Base-by-base conservation (phyloP, 2,888 invertebrate species). In the Doris montereyensis region DNA sequence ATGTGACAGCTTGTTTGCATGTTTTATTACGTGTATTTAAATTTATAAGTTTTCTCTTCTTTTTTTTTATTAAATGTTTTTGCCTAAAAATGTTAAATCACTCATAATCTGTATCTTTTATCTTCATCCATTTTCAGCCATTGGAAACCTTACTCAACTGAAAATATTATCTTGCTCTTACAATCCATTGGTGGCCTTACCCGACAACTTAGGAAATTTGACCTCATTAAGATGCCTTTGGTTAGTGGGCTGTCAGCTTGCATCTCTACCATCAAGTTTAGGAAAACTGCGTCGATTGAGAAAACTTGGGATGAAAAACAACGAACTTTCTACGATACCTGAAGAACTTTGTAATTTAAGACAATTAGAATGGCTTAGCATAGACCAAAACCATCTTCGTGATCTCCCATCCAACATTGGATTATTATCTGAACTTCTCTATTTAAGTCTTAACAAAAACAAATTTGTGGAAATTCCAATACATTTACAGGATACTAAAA, bases 391-490 rank as follows among this genome's bases (percentile, higher is more conserved):
- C 80, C 73, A 75, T 26, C 78, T 91, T 21, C 80, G 82, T 13
- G 83, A 83, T 32, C 81, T 90, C n/a, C 89, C 89, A 2, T 52
- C 72, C 13, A 80, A 82, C 34, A 82, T 90, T 35, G 82, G 82
- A 3, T 82, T 79, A n/a, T 81, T 90, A 17, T 68, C 81, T 62
- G 77, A 81, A 1, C 83, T 91, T 76, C 81, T 84, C 8, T 87
- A 88, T 84, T 79, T 91, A 26, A 88, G 89, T 83, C 77, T 90
- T 58, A 88, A 87, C 78, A 77, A 79, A 67, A 91, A 91, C 82
- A 62, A 82, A 30, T 87, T 90, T 79, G 72, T 80, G 28, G 68
- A 71, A 28, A 82, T 90, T 17, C 90, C 90, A 2, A 80, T 82
- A 3, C 88, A 87, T 81, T 79, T 90, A 26, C 77, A 83, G 52